Conservation (phyloP, 2,888 invertebrate species). For the Drosophila anceps region DNA sequence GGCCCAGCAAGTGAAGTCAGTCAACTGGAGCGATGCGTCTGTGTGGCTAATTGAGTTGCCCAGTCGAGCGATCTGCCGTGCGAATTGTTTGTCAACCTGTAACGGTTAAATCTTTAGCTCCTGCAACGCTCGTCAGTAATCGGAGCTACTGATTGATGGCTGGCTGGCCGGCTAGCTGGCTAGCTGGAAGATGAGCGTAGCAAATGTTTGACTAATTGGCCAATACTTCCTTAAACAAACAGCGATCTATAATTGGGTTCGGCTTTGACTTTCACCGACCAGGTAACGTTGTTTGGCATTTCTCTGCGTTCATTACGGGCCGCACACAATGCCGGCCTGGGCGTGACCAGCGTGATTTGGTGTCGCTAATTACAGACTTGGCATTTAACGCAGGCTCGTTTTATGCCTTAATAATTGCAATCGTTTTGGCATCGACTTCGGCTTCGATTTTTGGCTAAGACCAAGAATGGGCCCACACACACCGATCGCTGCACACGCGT, state of each 20-base stretch:
- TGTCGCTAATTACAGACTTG: constrained; percentile 83
- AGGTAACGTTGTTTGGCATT: constrained; percentile 27
- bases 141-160: constrained; percentile 64
- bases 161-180: neutral
- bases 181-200: constrained; percentile 49
- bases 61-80: constrained; percentile 70
- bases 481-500: constrained; percentile 59
- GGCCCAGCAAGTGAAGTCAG: constrained; percentile 55
- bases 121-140: constrained; percentile 54
- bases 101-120: constrained; percentile 71
- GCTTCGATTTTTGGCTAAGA: constrained; percentile 39
- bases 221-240: constrained; percentile 73
- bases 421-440: constrained; percentile 50
- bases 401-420: constrained; percentile 80
- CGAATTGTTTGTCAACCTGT: constrained; percentile 77
- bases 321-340: constrained; percentile 65
- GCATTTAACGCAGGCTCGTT: constrained; percentile 70
- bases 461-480: constrained; percentile 59
- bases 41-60: constrained; percentile 79
- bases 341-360: constrained; percentile 78
- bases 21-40: constrained; percentile 70
- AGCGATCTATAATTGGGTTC: constrained; percentile 38
- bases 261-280: constrained; percentile 35
- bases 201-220: constrained; percentile 73
- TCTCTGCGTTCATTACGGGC: constrained; percentile 33